Evolutionary conservation across 2,113 vertebrate genomes (phyloP).

Genomic region (Oryctolagus cuniculus): DNA sequence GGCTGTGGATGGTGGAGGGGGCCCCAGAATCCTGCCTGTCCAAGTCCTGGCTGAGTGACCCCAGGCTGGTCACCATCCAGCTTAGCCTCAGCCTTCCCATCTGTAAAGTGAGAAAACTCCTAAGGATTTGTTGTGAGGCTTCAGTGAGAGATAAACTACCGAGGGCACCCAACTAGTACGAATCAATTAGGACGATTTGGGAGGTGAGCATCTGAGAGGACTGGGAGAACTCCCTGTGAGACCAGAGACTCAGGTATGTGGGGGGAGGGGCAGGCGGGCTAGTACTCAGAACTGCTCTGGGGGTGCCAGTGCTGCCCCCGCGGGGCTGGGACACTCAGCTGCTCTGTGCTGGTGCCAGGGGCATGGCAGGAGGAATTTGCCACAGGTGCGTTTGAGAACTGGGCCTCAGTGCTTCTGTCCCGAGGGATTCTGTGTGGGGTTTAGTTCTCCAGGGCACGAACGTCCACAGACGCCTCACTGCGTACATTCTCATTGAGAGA

Average conservation of each 20-base stretch:
- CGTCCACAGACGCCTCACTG: not conserved
- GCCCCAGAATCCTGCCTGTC: not conserved
- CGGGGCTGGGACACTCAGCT: not conserved
- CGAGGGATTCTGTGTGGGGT: not conserved
- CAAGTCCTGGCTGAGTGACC: not conserved
- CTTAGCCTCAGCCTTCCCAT: not conserved
- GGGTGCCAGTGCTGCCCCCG: not conserved
- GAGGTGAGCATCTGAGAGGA: not conserved
- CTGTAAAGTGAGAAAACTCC: not conserved
- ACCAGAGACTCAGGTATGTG: not conserved
- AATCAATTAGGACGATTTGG: too few relatives aligned
- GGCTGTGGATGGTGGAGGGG: not conserved
- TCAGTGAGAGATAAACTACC: not conserved
- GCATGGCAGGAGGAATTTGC: not conserved
- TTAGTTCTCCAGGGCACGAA: too few relatives aligned
- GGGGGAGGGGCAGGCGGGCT: too few relatives aligned
- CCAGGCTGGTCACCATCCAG: not conserved
- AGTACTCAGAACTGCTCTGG: not conserved
- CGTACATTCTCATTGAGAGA: not conserved
- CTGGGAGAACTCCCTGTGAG: not conserved
- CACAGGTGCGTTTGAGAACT: too few relatives aligned
- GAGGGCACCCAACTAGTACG: too few relatives aligned
- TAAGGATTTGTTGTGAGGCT: not conserved
- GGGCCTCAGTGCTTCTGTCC: not conserved
- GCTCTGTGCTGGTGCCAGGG: too few relatives aligned